These are phyloP conservation scores for Synanthedon tipuliformis DNA, from an alignment of 2,888 invertebrate genomes.

Conservation along the genomic window DNA sequence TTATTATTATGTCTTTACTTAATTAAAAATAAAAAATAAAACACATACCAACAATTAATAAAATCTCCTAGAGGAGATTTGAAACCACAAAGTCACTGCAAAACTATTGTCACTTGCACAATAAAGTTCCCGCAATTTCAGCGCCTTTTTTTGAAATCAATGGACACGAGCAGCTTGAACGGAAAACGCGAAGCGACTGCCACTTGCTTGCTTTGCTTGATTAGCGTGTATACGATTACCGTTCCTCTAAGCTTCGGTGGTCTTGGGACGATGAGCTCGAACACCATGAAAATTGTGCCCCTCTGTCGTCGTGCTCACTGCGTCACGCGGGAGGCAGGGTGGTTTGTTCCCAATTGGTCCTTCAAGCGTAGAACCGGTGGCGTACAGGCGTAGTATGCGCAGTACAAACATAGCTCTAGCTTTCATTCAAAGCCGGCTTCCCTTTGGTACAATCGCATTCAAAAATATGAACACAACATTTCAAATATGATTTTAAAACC, in stretches of 20 bases:
- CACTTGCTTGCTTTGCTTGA: constrained; percentile 11
- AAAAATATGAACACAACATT: neutral
- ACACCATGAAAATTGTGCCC: constrained; percentile 17
- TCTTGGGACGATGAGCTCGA: constrained; percentile 25
- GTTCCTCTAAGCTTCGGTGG: constrained; percentile 51
- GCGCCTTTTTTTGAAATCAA: constrained; percentile 17
- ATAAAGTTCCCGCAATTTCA: constrained; percentile 2
- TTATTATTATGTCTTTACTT: no score
- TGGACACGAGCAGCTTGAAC: constrained; percentile 37
- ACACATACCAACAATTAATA: neutral
- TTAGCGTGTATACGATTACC: constrained; percentile 14
- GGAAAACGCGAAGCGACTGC: constrained; percentile 46
- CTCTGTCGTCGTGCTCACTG: constrained; percentile 13
- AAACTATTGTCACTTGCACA: constrained; percentile 10
- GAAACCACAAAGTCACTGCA: constrained; percentile 3
- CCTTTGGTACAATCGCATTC: neutral
- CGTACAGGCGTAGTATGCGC: constrained; percentile 35
- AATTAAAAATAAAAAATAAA: neutral
- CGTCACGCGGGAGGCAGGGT: constrained; percentile 14
- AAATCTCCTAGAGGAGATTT: neutral
- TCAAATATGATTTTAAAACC: no score
- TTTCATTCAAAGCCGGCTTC: constrained; percentile 24
- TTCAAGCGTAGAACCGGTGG: constrained; percentile 21
- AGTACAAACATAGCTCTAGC: constrained; percentile 29
- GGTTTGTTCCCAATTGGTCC: constrained; percentile 25